Conservation (phyloP, 64 coral and sea anemone genomes). For the Porites australiensis region DNA sequence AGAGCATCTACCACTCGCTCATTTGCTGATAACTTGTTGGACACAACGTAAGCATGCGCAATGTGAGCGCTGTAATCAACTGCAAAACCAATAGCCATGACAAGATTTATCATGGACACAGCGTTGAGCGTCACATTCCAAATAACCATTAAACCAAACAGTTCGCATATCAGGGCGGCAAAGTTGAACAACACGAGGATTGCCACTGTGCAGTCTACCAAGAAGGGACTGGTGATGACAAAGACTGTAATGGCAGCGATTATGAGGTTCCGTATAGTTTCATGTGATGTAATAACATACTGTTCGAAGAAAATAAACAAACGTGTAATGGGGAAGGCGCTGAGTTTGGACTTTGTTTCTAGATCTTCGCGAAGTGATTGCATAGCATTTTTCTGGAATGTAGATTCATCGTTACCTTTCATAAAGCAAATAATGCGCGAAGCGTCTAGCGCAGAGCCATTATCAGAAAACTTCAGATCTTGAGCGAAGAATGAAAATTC, state of each 20-base stretch:
- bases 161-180: slow-evolving; percentile 44
- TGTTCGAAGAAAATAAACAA: slow-evolving; percentile 43
- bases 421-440: slow-evolving; percentile 59
- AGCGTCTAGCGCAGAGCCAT: neutral
- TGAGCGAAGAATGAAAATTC: slow-evolving; percentile 42
- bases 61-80: slow-evolving; percentile 14
- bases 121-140: slow-evolving; percentile 17
- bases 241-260: slow-evolving; percentile 30
- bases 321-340: slow-evolving; percentile 44
- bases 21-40: neutral
- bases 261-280: slow-evolving; percentile 26
- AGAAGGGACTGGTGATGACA: slow-evolving; percentile 41
- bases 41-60: slow-evolving; percentile 2
- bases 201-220: slow-evolving; percentile 38
- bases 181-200: slow-evolving; percentile 67
- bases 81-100: slow-evolving; percentile 5
- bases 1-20: neutral
- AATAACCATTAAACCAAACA: slow-evolving; percentile 65
- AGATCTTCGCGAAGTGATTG: slow-evolving; percentile 51
- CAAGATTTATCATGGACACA: slow-evolving; percentile 17
- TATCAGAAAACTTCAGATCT: slow-evolving; percentile 55
- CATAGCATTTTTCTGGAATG: slow-evolving; percentile 52
- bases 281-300: slow-evolving; percentile 11
- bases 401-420: slow-evolving; percentile 35
- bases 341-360: slow-evolving; percentile 14